Conservation (phyloP, 2,888 invertebrate species). For the Oegoconia quadripuncta region DNA sequence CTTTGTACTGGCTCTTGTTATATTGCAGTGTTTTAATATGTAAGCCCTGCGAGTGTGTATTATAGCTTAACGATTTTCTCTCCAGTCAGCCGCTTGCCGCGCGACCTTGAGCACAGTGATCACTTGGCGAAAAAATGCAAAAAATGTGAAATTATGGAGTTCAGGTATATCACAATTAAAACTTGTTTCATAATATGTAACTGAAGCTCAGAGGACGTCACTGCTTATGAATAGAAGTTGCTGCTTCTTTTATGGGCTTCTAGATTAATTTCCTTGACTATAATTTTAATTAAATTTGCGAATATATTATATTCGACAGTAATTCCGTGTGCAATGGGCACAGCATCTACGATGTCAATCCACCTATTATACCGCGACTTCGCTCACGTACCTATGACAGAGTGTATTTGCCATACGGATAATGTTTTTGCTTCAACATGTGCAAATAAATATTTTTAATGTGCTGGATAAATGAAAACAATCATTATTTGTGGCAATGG, state of each 20-base stretch:
- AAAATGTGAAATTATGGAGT: slow-evolving; percentile 34
- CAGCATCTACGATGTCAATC: no score
- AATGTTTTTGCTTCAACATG: no score
- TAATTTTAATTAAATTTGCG: no score
- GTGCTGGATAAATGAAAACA: no score
- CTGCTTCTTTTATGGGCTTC: background rate
- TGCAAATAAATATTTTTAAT: no score
- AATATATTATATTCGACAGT: no score
- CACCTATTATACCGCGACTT: no score
- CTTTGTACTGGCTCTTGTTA: background rate
- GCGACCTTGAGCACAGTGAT: slow-evolving; percentile 22
- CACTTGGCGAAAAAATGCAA: slow-evolving; percentile 41
- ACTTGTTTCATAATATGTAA: background rate
- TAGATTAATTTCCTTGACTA: no score
- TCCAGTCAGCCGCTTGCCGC: slow-evolving; percentile 30
- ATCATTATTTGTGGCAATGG: no score
- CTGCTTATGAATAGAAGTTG: background rate
- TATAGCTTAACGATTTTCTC: slow-evolving; percentile 28
- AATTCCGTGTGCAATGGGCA: no score
- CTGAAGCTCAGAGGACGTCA: background rate
- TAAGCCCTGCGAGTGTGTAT: slow-evolving; percentile 28
- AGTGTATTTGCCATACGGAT: no score
- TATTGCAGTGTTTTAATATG: background rate
- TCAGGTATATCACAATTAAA: slow-evolving; percentile 34
- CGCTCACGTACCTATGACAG: no score